A percentile compares a stretch with the other conserved stretches of the same genome.
Evolutionary conservation across 1,140 invertebrate species (phyloP).

Genomic region (Eupristina koningsbergeri): DNA sequence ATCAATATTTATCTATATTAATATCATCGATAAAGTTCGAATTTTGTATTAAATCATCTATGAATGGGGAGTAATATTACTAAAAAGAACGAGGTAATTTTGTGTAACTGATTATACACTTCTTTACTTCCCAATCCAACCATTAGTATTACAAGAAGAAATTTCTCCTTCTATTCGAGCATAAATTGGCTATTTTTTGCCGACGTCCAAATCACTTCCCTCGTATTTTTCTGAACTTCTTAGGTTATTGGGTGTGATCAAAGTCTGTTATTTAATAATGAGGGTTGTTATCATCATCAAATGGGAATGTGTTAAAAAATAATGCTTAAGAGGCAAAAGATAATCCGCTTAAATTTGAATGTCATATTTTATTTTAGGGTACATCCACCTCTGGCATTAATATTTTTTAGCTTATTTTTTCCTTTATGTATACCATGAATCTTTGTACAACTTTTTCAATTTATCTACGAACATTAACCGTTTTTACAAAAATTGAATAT

Average conservation of each 20-base stretch:
- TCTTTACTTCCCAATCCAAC: not conserved
- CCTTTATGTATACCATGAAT: not conserved
- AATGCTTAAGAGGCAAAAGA: too few species aligned
- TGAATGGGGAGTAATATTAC: not conserved
- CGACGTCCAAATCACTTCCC: not conserved
- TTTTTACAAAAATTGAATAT: not conserved
- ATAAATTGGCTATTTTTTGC: not conserved
- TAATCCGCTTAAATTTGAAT: not conserved
- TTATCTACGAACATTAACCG: not conserved
- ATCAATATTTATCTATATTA: too few species aligned
- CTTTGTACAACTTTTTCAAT: not conserved
- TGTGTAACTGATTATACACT: too few species aligned
- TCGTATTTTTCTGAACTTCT: not conserved
- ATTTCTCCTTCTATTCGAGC: not conserved
- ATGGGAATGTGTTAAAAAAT: not conserved
- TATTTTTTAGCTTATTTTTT: not conserved
- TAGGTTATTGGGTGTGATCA: not conserved
- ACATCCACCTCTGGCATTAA: not conserved
- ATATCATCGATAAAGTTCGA: too few species aligned
- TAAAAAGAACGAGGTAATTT: not conserved
- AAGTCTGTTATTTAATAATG: not conserved
- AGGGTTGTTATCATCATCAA: not conserved
- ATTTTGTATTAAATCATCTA: not conserved
- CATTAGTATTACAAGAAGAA: too few species aligned
- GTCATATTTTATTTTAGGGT: not conserved